Evolutionary conservation across 1,140 invertebrate species (phyloP).

Genomic region (Tribolium castaneum): DNA sequence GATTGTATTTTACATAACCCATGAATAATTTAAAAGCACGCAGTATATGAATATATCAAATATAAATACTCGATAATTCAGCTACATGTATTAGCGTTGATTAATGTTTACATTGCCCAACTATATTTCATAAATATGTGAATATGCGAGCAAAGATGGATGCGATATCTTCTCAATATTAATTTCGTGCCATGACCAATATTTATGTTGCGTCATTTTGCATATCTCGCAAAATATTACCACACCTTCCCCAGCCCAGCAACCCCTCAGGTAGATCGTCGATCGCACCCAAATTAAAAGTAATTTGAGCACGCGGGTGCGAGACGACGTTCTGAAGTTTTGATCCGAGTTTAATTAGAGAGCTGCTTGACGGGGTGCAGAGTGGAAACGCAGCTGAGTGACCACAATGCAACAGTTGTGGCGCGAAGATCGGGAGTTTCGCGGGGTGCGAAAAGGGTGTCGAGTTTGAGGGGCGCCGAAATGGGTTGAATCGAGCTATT

Average conservation of each 20-base stretch:
- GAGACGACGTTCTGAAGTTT: not conserved
- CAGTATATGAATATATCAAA: conserved; percentile 38
- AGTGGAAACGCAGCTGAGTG: conserved; percentile 34
- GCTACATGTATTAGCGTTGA: conserved; percentile 35
- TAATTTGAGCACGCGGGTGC: not conserved
- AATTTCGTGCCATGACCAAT: conserved; percentile 27
- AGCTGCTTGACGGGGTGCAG: conserved; percentile 9
- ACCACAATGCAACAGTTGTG: conserved; percentile 48
- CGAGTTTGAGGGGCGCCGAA: conserved; percentile 7
- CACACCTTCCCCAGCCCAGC: not conserved
- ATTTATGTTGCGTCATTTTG: conserved; percentile 23
- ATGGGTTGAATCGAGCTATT: conserved; percentile 41
- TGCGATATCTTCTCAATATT: conserved; percentile 33
- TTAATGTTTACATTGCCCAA: conserved; percentile 35
- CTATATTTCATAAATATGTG: conserved; percentile 36
- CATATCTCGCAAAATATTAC: conserved; percentile 26
- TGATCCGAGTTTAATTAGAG: conserved; percentile 40
- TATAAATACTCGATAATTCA: conserved; percentile 38
- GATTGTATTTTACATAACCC: conserved; percentile 42
- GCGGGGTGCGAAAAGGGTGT: conserved; percentile 20
- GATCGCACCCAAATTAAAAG: not conserved
- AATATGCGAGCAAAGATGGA: conserved; percentile 30
- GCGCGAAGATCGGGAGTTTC: conserved; percentile 14
- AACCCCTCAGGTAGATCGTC: not conserved
- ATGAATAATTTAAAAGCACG: conserved; percentile 41